These are phyloP conservation scores for Ricordea florida DNA, from an alignment of 92 coral and sea anemone species.

Conservation along the genomic window DNA sequence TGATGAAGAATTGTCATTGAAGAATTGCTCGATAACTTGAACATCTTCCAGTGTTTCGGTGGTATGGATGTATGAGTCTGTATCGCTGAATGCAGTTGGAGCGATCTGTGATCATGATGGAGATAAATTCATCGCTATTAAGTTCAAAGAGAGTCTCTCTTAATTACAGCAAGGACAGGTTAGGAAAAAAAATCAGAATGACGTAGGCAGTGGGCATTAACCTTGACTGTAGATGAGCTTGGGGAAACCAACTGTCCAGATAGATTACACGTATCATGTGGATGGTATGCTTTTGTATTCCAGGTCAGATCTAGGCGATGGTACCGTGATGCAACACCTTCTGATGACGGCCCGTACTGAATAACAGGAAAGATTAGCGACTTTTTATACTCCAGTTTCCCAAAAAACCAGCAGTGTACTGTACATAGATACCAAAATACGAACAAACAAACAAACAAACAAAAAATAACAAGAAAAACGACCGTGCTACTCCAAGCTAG, in stretches of 20 bases:
- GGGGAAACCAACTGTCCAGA: slow-evolving; percentile 6
- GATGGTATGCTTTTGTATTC: slow-evolving; percentile 17
- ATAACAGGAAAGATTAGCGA: background rate
- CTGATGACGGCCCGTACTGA: background rate
- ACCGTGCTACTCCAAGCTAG: no score
- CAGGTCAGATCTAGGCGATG: slow-evolving; percentile 55
- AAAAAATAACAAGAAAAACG: no score
- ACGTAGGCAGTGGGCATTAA: background rate
- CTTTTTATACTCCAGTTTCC: no score
- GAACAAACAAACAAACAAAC: no score
- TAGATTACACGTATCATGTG: slow-evolving; percentile 20
- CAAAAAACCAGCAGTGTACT: no score
- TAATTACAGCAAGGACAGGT: background rate
- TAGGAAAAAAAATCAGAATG: background rate
- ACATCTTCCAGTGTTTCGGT: slow-evolving; percentile 38
- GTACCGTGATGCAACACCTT: background rate
- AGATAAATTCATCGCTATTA: background rate
- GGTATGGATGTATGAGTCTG: slow-evolving; percentile 16
- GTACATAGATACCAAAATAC: background rate
- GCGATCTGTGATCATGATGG: slow-evolving; percentile 29
- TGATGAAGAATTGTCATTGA: slow-evolving; percentile 17
- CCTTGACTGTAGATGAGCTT: slow-evolving; percentile 55
- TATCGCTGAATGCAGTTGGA: slow-evolving; percentile 47
- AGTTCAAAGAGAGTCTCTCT: background rate
- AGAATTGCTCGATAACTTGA: slow-evolving; percentile 38